Evolutionary conservation across 2,113 vertebrate genomes (phyloP), one percentile per base, ranked within the genome.

Genomic region (Rhinolophus sinicus): DNA sequence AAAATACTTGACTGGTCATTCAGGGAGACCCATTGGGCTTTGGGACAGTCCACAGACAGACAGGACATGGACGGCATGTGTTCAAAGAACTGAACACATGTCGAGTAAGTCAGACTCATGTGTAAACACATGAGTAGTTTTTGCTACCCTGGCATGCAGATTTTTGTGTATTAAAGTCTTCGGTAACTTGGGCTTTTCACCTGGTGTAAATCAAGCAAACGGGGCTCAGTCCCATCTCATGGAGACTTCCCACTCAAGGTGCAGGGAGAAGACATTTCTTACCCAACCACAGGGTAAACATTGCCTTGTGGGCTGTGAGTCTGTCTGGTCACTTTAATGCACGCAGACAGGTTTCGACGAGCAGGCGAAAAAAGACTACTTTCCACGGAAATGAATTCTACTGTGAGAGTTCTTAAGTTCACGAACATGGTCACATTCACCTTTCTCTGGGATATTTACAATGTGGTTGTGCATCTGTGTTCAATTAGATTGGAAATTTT

Each of bases 401-500:
- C 77, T 78, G 6, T 5, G 11, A 44, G n/a, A 52, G 54, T 54
- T 78, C 50, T 93, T 54, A 52, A 82, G 85, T 56, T 60, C 77
- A 82, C 64, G 19, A 47, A 12, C 38, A 3, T 35, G 62, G 54
- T 75, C 86, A 93, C 21, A 8, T 4, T 91, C 83, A 70, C 67
- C 56, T 81, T 97, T 88, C 85, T 77, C 76, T 69, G 82, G 33
- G 8, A 44, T 73, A 47, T 77, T 62, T 95, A 58, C 54, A 70
- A 73, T 35, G 6, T 33, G 44, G 67, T 38, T 54, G 12, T 47
- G 56, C 89, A 85, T 75, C 93, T 97, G 89, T 76, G 47, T 73
- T 91, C 82, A 73, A 87, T 95, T 94, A 95, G 72, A 94, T 93
- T 73, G 67, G 73, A 90, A 40, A 28, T 64, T 64, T 30, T 30